Evolutionary conservation across 2,888 invertebrate species (phyloP).

Genomic region (Xanthorhoe spadicearia): DNA sequence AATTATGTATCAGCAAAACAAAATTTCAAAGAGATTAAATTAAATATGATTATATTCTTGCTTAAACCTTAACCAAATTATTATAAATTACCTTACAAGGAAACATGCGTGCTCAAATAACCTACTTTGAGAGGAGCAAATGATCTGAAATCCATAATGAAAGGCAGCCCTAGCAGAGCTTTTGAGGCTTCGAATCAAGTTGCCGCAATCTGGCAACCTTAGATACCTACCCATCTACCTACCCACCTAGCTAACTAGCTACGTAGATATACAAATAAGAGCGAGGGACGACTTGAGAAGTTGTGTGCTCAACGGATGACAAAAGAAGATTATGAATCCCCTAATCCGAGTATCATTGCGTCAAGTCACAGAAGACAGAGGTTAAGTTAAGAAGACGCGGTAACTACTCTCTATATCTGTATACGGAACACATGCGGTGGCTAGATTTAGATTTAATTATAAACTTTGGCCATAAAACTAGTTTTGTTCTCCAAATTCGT

Average conservation of each 20-base stretch:
- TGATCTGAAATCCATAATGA: conserved; percentile 5
- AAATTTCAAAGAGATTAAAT: not conserved
- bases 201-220: conserved; percentile 13
- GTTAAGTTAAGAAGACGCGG: not conserved
- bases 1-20: not conserved
- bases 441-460: not conserved
- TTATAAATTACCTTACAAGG: not conserved
- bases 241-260: not conserved
- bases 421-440: not conserved
- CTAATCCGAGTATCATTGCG: not conserved
- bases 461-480: too few species aligned
- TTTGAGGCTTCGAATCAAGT: conserved; percentile 15
- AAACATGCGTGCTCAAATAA: conserved; percentile 3
- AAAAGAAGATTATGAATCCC: conserved; percentile 1
- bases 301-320: conserved; percentile 4
- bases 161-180: conserved; percentile 9
- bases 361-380: too few species aligned
- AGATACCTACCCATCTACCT: conserved; percentile 1
- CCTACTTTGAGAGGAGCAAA: conserved; percentile 1
- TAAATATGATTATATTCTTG: not conserved
- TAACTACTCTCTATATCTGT: not conserved
- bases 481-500: too few species aligned
- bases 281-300: not conserved
- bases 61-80: not conserved
- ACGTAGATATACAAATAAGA: conserved; percentile 1